phyloP scores from a whole-genome alignment of 2,888 invertebrate genomes.

The Allacma fusca region DNA sequence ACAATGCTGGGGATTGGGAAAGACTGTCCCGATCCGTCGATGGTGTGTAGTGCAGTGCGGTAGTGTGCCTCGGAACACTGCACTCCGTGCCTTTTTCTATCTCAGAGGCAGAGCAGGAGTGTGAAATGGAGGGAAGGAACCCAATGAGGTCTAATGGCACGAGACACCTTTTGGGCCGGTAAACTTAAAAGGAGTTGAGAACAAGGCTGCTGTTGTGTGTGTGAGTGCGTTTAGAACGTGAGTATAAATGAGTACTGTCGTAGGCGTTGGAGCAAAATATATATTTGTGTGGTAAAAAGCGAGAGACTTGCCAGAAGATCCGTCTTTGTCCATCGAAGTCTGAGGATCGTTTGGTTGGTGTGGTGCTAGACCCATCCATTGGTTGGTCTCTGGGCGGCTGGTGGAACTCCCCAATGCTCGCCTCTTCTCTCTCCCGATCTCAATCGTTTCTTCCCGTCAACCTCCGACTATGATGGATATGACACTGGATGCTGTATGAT shows the following conservation, averaged over 20 bases:
- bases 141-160: conserved; percentile 24
- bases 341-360: conserved; percentile 26
- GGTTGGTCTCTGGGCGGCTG: conserved; percentile 42
- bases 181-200: conserved; percentile 27
- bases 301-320: conserved; percentile 35
- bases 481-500: conserved; percentile 24
- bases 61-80: too few relatives aligned
- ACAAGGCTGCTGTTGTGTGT: conserved; percentile 15
- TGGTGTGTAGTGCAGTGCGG: too few relatives aligned
- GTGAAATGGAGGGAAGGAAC: neutral
- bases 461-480: conserved; percentile 44
- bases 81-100: neutral
- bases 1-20: neutral
- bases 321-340: conserved; percentile 40
- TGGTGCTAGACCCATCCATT: conserved; percentile 38
- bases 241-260: conserved; percentile 18
- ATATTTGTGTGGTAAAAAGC: conserved; percentile 10
- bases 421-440: conserved; percentile 38
- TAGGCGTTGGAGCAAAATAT: neutral
- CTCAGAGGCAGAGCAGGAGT: neutral
- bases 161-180: conserved; percentile 36
- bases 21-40: too few relatives aligned
- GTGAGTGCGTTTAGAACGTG: neutral
- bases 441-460: conserved; percentile 44
- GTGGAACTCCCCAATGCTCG: conserved; percentile 44